These are phyloP conservation scores for Pollenia amentaria DNA, from an alignment of 2,888 invertebrate genomes.

Conservation along the genomic window DNA sequence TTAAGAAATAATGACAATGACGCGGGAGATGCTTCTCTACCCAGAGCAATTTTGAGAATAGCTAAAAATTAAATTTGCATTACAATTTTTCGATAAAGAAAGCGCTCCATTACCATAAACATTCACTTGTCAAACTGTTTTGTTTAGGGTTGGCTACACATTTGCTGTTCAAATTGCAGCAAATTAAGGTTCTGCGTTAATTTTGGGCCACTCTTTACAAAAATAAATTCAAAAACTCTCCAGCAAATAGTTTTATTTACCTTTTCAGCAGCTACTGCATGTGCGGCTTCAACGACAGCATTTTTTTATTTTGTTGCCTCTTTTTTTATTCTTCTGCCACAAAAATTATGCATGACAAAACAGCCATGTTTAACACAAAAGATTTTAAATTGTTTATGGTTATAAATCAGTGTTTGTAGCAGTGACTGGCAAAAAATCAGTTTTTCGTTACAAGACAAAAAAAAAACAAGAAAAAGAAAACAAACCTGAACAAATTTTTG, in stretches of 20 bases:
- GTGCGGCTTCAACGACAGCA: background rate
- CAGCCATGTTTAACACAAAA: constrained; percentile 69
- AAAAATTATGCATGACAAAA: constrained; percentile 71
- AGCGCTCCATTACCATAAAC: too few species aligned
- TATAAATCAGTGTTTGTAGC: constrained; percentile 69
- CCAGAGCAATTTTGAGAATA: too few species aligned
- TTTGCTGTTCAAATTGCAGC: too few species aligned
- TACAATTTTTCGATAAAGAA: too few species aligned
- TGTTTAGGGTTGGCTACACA: too few species aligned
- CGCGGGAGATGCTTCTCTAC: too few species aligned
- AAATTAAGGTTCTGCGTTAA: too few species aligned
- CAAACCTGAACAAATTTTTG: constrained; percentile 59
- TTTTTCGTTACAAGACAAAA: constrained; percentile 35
- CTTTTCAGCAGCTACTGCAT: constrained; percentile 37
- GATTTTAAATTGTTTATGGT: constrained; percentile 73
- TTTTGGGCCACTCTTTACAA: background rate
- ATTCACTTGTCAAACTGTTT: too few species aligned
- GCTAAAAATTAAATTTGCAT: too few species aligned
- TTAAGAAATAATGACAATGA: too few species aligned
- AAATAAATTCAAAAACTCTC: background rate
- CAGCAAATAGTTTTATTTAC: constrained; percentile 36
- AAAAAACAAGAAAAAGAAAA: constrained; percentile 26
- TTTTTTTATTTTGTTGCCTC: background rate
- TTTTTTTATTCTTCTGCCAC: constrained; percentile 10
- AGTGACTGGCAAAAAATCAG: constrained; percentile 58